These are phyloP conservation scores for Enteromius thamalakanensis DNA, from an alignment of 2,797 vertebrate species.

Conservation along the genomic window DNA sequence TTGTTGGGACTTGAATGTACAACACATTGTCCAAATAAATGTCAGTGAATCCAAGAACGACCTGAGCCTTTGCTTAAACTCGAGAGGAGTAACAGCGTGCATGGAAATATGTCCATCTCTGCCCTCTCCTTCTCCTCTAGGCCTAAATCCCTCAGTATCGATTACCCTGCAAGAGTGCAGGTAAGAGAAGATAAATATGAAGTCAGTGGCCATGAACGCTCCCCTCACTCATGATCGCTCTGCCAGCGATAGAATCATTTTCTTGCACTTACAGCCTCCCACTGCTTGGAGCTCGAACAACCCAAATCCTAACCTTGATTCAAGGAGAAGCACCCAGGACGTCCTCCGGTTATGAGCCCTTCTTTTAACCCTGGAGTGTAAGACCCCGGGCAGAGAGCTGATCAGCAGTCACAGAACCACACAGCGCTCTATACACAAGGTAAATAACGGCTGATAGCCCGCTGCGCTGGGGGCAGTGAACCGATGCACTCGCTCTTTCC, in stretches of 20 bases:
- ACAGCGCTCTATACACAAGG: slow-evolving; percentile 53
- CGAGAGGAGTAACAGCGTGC: no score
- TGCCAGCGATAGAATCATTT: slow-evolving; percentile 17
- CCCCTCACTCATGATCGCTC: slow-evolving; percentile 66
- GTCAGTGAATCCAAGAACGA: no score
- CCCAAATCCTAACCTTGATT: slow-evolving; percentile 21
- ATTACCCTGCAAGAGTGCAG: slow-evolving; percentile 69
- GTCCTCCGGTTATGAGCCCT: slow-evolving; percentile 7
- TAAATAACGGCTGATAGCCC: slow-evolving; percentile 76
- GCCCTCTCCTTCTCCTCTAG: slow-evolving; percentile 16
- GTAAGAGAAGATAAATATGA: slow-evolving; percentile 75
- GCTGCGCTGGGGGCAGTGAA: slow-evolving; percentile 66
- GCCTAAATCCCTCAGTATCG: slow-evolving; percentile 73
- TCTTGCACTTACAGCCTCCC: slow-evolving; percentile 7
- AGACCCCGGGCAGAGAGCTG: slow-evolving; percentile 52
- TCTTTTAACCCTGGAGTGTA: slow-evolving; percentile 1
- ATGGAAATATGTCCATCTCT: slow-evolving; percentile 69
- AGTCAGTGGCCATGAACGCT: slow-evolving; percentile 73
- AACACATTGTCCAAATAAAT: no score
- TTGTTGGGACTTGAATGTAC: no score
- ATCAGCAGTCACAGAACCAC: slow-evolving; percentile 68
- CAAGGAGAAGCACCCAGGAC: slow-evolving; percentile 14
- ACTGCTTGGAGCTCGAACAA: slow-evolving; percentile 21
- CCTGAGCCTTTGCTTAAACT: no score
- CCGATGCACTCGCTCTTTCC: slow-evolving; percentile 64